These are phyloP conservation scores for Psylliodes chrysocephalus DNA, from an alignment of 2,888 invertebrate species.

Conservation along the genomic window DNA sequence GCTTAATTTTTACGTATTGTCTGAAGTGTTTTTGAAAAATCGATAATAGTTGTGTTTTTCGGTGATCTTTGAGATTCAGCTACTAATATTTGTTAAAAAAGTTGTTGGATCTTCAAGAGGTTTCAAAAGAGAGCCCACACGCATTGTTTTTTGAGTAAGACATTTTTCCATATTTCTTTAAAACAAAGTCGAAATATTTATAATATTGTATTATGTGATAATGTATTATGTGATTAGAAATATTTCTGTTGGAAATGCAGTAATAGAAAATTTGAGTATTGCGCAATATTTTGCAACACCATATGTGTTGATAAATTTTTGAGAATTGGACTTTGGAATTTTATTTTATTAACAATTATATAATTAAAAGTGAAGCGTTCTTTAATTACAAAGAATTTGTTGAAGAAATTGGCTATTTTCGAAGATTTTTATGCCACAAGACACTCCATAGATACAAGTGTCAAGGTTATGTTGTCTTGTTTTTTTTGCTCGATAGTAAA, in stretches of 20 bases:
- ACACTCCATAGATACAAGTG: too few species aligned
- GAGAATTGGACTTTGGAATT: not conserved
- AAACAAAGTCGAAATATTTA: not conserved
- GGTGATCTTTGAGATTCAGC: constrained; percentile 6
- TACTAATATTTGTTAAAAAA: constrained; percentile 18
- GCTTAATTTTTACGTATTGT: not conserved
- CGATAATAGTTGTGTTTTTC: not conserved
- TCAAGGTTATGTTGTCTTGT: too few species aligned
- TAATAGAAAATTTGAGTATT: not conserved
- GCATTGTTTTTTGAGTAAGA: constrained; percentile 18
- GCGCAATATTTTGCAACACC: not conserved
- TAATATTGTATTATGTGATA: not conserved
- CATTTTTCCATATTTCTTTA: not conserved
- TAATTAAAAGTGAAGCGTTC: too few species aligned
- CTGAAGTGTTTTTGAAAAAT: not conserved
- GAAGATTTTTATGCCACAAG: too few species aligned
- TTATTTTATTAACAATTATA: too few species aligned
- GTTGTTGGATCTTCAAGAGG: constrained; percentile 4
- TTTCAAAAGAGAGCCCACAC: not conserved
- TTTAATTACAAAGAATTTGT: too few species aligned
- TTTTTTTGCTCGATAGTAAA: too few species aligned
- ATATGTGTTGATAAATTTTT: not conserved
- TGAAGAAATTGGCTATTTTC: too few species aligned
- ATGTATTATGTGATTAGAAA: not conserved
- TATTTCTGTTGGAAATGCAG: not conserved